Base-by-base conservation (phyloP, 2,888 invertebrate species). In the Cataglyphis rosenhaueri region DNA sequence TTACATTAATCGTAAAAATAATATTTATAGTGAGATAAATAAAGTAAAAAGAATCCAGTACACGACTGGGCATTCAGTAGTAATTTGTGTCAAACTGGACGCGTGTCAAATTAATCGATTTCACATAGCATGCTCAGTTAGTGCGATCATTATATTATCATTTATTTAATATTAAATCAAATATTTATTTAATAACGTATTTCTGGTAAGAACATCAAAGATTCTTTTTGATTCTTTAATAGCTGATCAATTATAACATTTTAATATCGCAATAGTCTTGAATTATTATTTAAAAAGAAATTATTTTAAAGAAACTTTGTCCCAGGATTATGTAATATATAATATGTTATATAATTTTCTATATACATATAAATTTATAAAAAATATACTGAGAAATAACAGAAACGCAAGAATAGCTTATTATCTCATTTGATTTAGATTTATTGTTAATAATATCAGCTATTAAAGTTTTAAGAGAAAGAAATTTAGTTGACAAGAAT, bases 1-100 rank as follows among this genome's bases (percentile, higher is more conserved):
- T 85, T 82, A 82, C 81, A 85, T 83, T 85, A 89, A 84, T 59
- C 68, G 61, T 89, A 89, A 87, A 66, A 57, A 75, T 89, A 85
- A 85, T 83, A 86, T 85, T 85, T 84, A 71, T 68, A 86, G 83
- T 59, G 48, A 81, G 29, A 64, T 70, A 79, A 79, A 78, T 52
- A 75, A 55, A 55, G 57, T 76, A 41, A 44, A 44, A 44, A 25
- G 57, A n/a, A 44, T 79, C 78, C 78, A 79, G 71, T 32, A 25
- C 57, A 29, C 59, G 18, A 44, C 25, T 79, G 78, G 78, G 18
- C 70, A 57, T 70, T 79, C 10, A 59, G 71, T 79, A 79, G 78
- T 79, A 79, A 79, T 79, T 79, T 79, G 59, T 79, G 71, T 79
- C 59, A 70, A 79, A 79, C 59, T 70, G 78, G 71, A 79, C 78